Conservation (phyloP, 2,888 invertebrate species). For the Entomobrya multifasciata region DNA sequence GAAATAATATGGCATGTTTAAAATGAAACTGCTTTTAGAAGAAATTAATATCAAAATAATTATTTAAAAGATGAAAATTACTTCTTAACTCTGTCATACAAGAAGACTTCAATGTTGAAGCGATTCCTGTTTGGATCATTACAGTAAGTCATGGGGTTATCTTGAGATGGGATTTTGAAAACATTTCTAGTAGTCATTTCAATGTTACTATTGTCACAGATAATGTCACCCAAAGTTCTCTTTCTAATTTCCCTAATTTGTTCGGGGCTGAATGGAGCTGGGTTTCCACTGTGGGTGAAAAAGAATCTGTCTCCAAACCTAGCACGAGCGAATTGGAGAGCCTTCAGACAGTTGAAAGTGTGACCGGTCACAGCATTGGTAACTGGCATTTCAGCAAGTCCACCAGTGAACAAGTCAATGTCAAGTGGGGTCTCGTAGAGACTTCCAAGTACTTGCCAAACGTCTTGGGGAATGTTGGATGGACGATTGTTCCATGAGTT, state of each 20-base stretch:
- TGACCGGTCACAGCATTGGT: conserved; percentile 92
- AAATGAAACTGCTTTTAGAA: conserved; percentile 11
- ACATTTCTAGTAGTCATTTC: conserved; percentile 77
- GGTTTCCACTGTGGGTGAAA: conserved; percentile 74
- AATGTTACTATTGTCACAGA: conserved; percentile 77
- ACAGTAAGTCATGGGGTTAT: conserved; percentile 78
- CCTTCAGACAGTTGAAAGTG: conserved; percentile 91
- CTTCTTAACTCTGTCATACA: conserved; percentile 73
- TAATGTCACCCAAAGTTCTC: conserved; percentile 76
- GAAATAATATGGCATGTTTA: conserved; percentile 10
- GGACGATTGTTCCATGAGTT: conserved; percentile 75
- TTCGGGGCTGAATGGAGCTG: conserved; percentile 74
- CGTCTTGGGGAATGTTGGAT: conserved; percentile 76
- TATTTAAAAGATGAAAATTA: conserved; percentile 19
- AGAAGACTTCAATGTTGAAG: conserved; percentile 78
- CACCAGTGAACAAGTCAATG: conserved; percentile 93
- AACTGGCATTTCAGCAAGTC: conserved; percentile 89
- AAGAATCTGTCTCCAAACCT: conserved; percentile 78
- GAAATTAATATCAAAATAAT: neutral
- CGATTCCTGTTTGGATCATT: conserved; percentile 76
- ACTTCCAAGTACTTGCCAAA: conserved; percentile 76
- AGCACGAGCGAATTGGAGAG: conserved; percentile 77
- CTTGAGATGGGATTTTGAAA: conserved; percentile 77
- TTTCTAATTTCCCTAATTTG: conserved; percentile 77
- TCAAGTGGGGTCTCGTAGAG: conserved; percentile 82